Base-by-base conservation (phyloP, 2,797 vertebrate genomes). In the Sebastes flavidus region DNA sequence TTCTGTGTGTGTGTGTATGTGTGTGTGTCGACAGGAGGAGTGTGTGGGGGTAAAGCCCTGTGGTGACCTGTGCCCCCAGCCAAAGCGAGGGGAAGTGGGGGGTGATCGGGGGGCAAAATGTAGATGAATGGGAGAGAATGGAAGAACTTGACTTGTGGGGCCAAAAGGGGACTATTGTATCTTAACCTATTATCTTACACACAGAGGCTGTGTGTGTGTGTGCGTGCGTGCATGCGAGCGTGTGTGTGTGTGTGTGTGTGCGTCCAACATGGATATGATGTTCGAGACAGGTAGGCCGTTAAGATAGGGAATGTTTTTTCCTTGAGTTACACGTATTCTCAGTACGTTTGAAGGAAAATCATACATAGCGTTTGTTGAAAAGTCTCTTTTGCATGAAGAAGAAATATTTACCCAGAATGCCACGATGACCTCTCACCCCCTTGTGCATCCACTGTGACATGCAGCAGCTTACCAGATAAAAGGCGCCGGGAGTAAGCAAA, bases 141-240 rank as follows among this genome's bases (percentile, higher is more conserved):
- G 89, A 90, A 91, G 92, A 96, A 95, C 96, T 95, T 96, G 95
- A 96, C 94, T 95, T 90, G 92, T 90, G 94, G 91, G 95, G 93
- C 92, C 49, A 93, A 95, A 95, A 94, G 94, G 92, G 92, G 90
- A 89, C 90, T 88, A 95, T 95, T 88, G 94, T 95, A 89, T 92
- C 92, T 89, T 88, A 89, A 90, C 78, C 86, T 85, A 93, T 92
- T 93, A 83, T 92, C 65, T 86, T 82, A 76, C 70, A 86, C 76
- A 85, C 75, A 80, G 71, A 78, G 75, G 79, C 52, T 84, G 70
- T 83, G 29, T 55, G 32, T 12, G 34, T 36, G 34, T 4, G 65
- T 32, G 46, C 5, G 65, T 22, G 65, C 1, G 65, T 54, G 65
- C 6, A 20, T 24, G 49, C 16, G 49, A 10, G 29, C 16, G 46